phyloP scores from a whole-genome alignment of 2,797 vertebrate species.

The Mormyrus hasselquistii region DNA sequence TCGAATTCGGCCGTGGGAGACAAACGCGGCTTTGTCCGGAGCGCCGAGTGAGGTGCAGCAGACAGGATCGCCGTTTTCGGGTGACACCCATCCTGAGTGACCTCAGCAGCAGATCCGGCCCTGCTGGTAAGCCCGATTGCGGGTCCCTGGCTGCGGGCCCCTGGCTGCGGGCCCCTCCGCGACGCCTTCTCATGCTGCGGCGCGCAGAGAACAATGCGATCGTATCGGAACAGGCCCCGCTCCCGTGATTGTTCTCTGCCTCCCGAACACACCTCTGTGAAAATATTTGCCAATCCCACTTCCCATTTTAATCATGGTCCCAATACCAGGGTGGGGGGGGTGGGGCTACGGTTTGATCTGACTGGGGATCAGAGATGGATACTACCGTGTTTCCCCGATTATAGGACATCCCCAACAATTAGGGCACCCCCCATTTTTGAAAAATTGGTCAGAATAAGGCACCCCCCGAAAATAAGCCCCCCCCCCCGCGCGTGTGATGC shows the following conservation, averaged over 20 bases:
- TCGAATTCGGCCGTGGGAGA: background rate
- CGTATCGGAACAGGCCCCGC: slow-evolving; percentile 4
- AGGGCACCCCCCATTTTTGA: too few species aligned
- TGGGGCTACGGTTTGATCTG: background rate
- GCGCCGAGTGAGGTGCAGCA: background rate
- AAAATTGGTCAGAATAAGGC: too few species aligned
- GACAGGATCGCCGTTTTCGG: background rate
- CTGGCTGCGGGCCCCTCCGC: background rate
- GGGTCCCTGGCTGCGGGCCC: background rate
- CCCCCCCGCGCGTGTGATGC: too few species aligned
- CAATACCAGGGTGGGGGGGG: background rate
- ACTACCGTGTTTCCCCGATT: too few species aligned
- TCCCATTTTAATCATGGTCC: background rate
- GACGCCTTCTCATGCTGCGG: background rate
- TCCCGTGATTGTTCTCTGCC: slow-evolving; percentile 47
- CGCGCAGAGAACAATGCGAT: background rate
- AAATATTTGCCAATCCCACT: slow-evolving; percentile 39
- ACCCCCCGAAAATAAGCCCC: too few species aligned
- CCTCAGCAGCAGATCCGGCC: too few species aligned
- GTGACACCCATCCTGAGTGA: background rate
- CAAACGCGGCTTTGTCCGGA: background rate
- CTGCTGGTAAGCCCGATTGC: too few species aligned
- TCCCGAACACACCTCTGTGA: slow-evolving; percentile 42
- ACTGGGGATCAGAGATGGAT: background rate
- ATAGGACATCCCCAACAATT: too few species aligned